These are phyloP conservation scores for Globia sparganii DNA, from an alignment of 2,888 invertebrate genomes.

Conservation along the genomic window DNA sequence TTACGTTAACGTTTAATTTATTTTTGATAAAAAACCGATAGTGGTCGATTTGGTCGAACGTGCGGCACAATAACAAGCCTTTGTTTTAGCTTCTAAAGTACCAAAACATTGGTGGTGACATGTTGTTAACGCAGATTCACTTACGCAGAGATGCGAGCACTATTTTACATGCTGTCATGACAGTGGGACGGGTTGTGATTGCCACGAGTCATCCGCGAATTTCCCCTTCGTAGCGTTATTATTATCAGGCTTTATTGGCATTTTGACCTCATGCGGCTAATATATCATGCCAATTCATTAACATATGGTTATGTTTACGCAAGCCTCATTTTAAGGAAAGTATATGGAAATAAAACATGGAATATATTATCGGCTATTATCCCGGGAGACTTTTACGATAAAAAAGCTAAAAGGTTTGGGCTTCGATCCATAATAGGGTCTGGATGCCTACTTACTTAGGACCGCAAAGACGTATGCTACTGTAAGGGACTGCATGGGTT, in stretches of 20 bases:
- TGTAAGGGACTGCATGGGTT: conserved; percentile 13
- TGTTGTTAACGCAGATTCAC: conserved; percentile 52
- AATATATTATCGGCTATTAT: conserved; percentile 19
- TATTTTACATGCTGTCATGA: conserved; percentile 45
- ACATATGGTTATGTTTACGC: conserved; percentile 19
- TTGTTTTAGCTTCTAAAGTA: conserved; percentile 45
- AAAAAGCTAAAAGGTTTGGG: conserved; percentile 36
- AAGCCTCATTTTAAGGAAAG: conserved; percentile 4
- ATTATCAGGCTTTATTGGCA: conserved; percentile 36
- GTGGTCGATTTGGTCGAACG: conserved; percentile 18
- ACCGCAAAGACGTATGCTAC: conserved; percentile 20
- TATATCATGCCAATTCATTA: conserved; percentile 41
- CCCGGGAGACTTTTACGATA: conserved; percentile 20
- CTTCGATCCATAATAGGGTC: too few relatives aligned
- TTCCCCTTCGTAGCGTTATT: conserved; percentile 25
- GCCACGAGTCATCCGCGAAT: conserved; percentile 32
- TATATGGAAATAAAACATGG: conserved; percentile 23
- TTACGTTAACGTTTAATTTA: conserved; percentile 15
- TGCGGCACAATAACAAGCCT: conserved; percentile 27
- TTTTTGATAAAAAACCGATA: conserved; percentile 24
- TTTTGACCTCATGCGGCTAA: conserved; percentile 20
- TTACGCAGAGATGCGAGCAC: conserved; percentile 43
- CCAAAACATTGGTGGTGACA: conserved; percentile 42
- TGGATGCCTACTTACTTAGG: conserved; percentile 32
- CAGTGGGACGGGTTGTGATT: conserved; percentile 33